These are phyloP conservation scores for Saguinus midas DNA, from an alignment of 2,113 vertebrate species.

Conservation along the genomic window DNA sequence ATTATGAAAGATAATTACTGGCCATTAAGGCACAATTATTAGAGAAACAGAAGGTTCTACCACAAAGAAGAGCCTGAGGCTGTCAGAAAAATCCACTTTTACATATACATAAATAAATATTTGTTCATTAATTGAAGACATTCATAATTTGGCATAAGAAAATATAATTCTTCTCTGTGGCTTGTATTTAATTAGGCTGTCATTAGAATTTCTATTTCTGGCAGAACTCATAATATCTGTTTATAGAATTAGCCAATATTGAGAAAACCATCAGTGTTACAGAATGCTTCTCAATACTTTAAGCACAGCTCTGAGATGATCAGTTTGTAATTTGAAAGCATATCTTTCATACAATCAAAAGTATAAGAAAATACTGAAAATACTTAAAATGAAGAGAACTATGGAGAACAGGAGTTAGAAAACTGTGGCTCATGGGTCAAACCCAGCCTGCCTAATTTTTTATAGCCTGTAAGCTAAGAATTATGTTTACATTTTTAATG, in stretches of 20 bases:
- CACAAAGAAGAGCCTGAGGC: background rate
- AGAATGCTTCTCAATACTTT: constrained; percentile 34
- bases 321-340: background rate
- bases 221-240: constrained; percentile 51
- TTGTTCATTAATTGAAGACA: constrained; percentile 54
- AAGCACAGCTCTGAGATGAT: constrained; percentile 22
- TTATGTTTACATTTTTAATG: background rate
- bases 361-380: background rate
- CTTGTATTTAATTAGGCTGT: constrained; percentile 67
- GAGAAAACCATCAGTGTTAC: constrained; percentile 25
- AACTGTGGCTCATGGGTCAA: background rate
- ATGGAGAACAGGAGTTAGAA: background rate
- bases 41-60: background rate
- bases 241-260: constrained; percentile 57
- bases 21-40: background rate
- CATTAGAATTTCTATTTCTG: constrained; percentile 69
- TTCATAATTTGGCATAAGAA: constrained; percentile 53
- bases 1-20: background rate
- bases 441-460: background rate
- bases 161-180: constrained; percentile 41
- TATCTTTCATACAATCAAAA: background rate
- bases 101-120: background rate
- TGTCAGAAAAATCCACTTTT: constrained; percentile 29
- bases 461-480: background rate
- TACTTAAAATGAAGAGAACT: background rate